phyloP scores from a whole-genome alignment of 2,113 vertebrate species.

The Argyrosomus japonicus region DNA sequence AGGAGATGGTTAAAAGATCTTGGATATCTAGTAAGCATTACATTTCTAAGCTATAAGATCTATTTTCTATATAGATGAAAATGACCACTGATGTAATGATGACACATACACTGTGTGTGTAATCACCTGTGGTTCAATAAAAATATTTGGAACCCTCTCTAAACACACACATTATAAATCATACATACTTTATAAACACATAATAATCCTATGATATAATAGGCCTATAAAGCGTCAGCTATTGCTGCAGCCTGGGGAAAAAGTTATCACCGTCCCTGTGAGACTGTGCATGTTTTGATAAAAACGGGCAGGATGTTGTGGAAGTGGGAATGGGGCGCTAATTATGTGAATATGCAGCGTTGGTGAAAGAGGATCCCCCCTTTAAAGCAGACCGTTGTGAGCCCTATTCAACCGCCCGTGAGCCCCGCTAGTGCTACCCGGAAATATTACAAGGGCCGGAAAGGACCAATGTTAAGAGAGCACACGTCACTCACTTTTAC shows the following conservation, averaged over 20 bases:
- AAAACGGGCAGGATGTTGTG: not conserved
- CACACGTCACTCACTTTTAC: conserved; percentile 86
- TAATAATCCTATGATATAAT: not conserved
- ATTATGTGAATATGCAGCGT: not conserved
- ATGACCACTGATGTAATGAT: no score
- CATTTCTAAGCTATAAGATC: no score
- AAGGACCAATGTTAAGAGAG: conserved; percentile 84
- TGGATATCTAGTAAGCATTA: not conserved
- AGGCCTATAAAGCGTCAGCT: conserved; percentile 22
- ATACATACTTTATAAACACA: no score
- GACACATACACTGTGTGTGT: no score
- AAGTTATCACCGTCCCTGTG: conserved; percentile 47
- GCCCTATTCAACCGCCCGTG: conserved; percentile 39
- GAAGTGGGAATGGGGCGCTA: no score
- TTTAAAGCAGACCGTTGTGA: conserved; percentile 12
- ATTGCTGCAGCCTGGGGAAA: conserved; percentile 45
- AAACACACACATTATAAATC: no score
- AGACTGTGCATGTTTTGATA: not conserved
- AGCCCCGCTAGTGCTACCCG: conserved; percentile 79
- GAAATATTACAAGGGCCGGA: conserved; percentile 85
- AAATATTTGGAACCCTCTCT: no score
- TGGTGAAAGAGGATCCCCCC: not conserved
- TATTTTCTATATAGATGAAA: no score
- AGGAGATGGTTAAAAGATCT: not conserved
- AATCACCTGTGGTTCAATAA: no score